These are phyloP conservation scores for Nemotelus nigrinus DNA, from an alignment of 2,888 invertebrate species.

Conservation along the genomic window DNA sequence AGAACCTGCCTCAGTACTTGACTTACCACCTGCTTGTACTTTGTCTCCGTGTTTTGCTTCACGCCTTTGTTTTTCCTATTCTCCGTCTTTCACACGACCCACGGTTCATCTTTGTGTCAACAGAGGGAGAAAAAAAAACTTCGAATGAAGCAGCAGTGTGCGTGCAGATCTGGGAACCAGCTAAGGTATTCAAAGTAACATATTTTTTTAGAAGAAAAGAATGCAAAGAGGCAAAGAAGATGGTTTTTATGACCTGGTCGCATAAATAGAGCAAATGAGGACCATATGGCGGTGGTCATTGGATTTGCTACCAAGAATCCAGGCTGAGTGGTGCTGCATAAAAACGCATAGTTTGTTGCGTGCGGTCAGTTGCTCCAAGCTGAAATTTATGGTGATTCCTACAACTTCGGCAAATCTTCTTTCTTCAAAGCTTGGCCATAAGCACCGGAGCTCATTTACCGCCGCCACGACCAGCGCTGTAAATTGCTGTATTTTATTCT, in stretches of 20 bases:
- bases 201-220: background rate
- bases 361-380: no score
- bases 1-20: no score
- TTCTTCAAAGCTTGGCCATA: no score
- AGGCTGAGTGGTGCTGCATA: no score
- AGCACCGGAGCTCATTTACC: no score
- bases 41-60: background rate
- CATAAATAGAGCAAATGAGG: background rate
- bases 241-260: background rate
- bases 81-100: background rate
- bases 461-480: no score
- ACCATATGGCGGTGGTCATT: background rate
- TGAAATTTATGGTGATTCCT: no score
- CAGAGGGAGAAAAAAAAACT: background rate
- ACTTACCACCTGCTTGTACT: slow-evolving; percentile 3
- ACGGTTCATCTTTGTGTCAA: background rate
- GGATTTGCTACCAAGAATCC: no score
- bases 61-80: background rate
- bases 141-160: background rate
- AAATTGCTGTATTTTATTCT: no score
- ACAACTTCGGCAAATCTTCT: no score
- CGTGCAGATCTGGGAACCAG: background rate
- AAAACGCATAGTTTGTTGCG: no score
- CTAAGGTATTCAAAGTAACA: background rate
- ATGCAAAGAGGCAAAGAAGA: background rate